A percentile compares a stretch with the other conserved stretches of the same genome.
These are phyloP conservation scores for Palaemon carinicauda DNA, from an alignment of 1,140 invertebrate species.

Conservation along the genomic window DNA sequence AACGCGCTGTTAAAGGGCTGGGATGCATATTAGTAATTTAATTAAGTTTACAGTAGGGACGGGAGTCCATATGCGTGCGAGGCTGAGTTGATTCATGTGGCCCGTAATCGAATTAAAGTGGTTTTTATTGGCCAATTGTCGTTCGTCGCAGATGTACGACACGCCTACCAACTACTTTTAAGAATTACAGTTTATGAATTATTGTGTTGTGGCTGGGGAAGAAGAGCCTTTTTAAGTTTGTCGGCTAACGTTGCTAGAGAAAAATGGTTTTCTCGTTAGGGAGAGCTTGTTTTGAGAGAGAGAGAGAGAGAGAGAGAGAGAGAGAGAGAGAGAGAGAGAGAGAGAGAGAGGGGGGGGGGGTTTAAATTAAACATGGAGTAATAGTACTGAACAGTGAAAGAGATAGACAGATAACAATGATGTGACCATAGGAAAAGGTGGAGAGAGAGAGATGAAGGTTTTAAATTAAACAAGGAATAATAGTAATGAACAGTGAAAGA, in stretches of 20 bases:
- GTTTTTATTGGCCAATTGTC: conserved; percentile 22
- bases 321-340: background rate
- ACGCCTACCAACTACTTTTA: background rate
- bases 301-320: background rate
- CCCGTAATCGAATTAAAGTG: conserved; percentile 33
- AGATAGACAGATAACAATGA: too few relatives aligned
- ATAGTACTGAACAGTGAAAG: too few relatives aligned
- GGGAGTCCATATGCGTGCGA: background rate
- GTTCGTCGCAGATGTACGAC: conserved; percentile 17
- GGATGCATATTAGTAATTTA: conserved; percentile 58
- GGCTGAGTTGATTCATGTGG: conserved; percentile 32
- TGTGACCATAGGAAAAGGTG: too few relatives aligned
- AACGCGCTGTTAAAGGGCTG: background rate
- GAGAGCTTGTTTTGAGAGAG: background rate
- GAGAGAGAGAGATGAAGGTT: too few relatives aligned
- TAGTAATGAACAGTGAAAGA: too few relatives aligned
- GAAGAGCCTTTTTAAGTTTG: background rate
- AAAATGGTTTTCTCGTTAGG: too few relatives aligned
- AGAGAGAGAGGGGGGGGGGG: too few relatives aligned
- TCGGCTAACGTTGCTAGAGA: background rate
- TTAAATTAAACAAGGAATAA: too few relatives aligned
- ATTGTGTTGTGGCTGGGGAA: background rate
- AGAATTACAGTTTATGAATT: background rate
- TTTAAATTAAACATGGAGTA: too few relatives aligned
- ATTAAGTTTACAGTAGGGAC: conserved; percentile 52